A percentile compares a stretch with the other conserved stretches of the same genome.
Evolutionary conservation across 1,140 invertebrate species (phyloP).

Genomic region (Lepeophtheirus salmonis): DNA sequence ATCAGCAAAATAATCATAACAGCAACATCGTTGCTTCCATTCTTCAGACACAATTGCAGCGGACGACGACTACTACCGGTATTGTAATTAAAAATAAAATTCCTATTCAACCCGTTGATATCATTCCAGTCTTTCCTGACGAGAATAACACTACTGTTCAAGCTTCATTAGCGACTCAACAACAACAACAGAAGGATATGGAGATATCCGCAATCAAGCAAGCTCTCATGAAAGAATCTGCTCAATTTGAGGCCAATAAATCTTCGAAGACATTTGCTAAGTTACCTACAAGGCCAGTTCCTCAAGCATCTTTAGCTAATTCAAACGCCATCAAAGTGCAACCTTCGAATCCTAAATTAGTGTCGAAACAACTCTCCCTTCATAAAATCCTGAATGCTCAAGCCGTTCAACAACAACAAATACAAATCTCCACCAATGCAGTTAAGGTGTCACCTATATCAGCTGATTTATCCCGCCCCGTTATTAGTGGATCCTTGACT

Average conservation of each 20-base stretch:
- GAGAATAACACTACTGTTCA: not conserved
- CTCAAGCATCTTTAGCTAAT: too few relatives aligned
- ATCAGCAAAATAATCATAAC: not conserved
- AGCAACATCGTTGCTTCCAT: not conserved
- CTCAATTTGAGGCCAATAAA: constrained; percentile 5
- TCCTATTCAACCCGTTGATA: not conserved
- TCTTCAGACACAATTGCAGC: not conserved
- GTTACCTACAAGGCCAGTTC: not conserved
- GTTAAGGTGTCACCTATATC: too few relatives aligned
- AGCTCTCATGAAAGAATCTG: constrained; percentile 9
- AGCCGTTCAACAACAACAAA: not conserved
- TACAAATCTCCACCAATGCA: too few relatives aligned
- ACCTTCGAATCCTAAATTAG: not conserved
- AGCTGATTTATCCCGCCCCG: constrained; percentile 10
- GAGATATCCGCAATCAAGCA: constrained; percentile 15
- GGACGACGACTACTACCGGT: not conserved
- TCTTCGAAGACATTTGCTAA: not conserved
- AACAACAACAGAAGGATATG: not conserved
- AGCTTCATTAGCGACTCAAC: not conserved
- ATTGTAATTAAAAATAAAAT: not conserved
- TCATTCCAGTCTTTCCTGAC: not conserved
- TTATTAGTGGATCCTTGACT: too few relatives aligned
- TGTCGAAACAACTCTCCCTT: constrained; percentile 3
- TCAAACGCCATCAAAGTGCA: too few relatives aligned
- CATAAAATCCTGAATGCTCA: constrained; percentile 11